A percentile compares a stretch with the other conserved stretches of the same genome.
These are phyloP conservation scores for Olivierus martensii DNA, from an alignment of 1,140 invertebrate species.

Conservation along the genomic window DNA sequence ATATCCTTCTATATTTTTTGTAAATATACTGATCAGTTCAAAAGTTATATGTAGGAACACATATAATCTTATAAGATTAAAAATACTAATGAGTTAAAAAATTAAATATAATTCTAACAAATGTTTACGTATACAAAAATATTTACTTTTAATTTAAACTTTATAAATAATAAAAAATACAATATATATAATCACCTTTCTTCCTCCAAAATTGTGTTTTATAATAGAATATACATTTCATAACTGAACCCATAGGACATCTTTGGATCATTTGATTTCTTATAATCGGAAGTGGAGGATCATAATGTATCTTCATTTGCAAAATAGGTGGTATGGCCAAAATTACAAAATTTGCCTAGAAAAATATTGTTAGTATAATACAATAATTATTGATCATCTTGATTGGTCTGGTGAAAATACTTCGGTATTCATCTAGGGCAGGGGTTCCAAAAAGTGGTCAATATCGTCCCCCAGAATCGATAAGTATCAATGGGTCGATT, in stretches of 20 bases:
- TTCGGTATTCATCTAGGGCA: too few relatives aligned
- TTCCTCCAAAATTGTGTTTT: slow-evolving; percentile 28
- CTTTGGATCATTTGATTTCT: slow-evolving; percentile 30
- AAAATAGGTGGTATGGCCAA: slow-evolving; percentile 26
- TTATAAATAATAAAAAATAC: not conserved
- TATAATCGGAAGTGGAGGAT: slow-evolving; percentile 25
- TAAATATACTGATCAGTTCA: too few relatives aligned
- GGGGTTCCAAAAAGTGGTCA: too few relatives aligned
- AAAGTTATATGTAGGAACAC: too few relatives aligned
- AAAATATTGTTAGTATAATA: not conserved
- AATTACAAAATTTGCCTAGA: slow-evolving; percentile 27
- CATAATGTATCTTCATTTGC: slow-evolving; percentile 30
- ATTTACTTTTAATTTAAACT: not conserved
- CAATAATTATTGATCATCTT: too few relatives aligned
- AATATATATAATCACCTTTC: slow-evolving; percentile 23
- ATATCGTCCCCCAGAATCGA: too few relatives aligned
- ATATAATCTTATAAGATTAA: too few relatives aligned
- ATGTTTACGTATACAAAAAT: not conserved
- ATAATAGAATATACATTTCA: slow-evolving; percentile 31
- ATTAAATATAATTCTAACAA: not conserved
- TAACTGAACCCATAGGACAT: slow-evolving; percentile 30
- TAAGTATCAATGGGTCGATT: too few relatives aligned
- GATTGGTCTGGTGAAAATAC: too few relatives aligned
- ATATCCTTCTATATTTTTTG: too few relatives aligned
- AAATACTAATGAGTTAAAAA: not conserved